A percentile compares a stretch with the other conserved stretches of the same genome.
Conservation (phyloP, 2,797 vertebrate genomes). For the Dryobates pubescens region DNA sequence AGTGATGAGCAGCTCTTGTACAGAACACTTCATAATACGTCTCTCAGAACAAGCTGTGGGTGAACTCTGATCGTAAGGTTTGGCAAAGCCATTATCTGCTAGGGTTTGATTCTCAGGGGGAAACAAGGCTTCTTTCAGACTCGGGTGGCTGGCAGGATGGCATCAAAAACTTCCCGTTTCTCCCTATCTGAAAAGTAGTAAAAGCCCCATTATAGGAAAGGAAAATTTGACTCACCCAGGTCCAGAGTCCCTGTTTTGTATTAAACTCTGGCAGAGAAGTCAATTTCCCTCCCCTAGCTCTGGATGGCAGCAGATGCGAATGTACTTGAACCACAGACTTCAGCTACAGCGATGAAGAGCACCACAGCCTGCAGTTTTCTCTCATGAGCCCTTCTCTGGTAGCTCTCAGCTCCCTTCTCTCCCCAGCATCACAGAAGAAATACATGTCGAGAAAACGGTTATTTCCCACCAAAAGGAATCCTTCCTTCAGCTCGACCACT, state of each 20-base stretch:
- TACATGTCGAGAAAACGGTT: background rate
- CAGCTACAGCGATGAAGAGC: background rate
- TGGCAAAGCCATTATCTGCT: background rate
- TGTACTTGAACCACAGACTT: background rate
- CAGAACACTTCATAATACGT: background rate
- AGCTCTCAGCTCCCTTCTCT: background rate
- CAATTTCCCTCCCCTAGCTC: background rate
- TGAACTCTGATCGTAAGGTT: background rate
- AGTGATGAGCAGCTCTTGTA: background rate
- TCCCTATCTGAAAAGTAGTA: background rate
- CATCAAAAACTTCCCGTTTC: background rate
- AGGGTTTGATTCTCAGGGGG: background rate
- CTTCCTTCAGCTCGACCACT: background rate
- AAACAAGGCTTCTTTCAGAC: background rate
- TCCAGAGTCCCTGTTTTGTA: rapidly evolving
- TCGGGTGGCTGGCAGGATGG: background rate
- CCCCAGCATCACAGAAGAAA: background rate
- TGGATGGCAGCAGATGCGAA: conserved; percentile 57
- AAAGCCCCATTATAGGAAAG: background rate
- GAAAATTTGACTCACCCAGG: rapidly evolving
- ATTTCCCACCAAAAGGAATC: background rate
- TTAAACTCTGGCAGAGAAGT: background rate
- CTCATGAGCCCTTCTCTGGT: background rate
- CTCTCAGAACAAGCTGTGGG: background rate
- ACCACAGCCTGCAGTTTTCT: background rate